Percentiles rank a stretch among this genome's conserved stretches.
Conservation (phyloP, 2,888 invertebrate genomes). For the Erynnis tages region DNA sequence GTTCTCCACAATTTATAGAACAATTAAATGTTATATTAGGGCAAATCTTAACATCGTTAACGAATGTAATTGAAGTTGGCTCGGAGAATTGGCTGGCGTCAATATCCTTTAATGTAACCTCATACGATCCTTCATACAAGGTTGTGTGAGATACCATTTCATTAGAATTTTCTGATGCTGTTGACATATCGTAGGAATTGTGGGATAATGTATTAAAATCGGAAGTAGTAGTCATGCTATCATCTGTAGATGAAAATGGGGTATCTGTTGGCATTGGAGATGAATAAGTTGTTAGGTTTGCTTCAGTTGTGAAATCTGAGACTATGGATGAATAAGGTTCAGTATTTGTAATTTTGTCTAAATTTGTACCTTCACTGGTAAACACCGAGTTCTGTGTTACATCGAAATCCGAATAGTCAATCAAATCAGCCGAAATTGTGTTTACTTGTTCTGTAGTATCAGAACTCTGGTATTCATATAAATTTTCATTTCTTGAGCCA, state of each 20-base stretch:
- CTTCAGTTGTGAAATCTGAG: too few relatives aligned
- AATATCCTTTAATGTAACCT: neutral
- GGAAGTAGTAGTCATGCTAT: conserved; percentile 1
- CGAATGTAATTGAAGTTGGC: neutral
- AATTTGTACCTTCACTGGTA: too few relatives aligned
- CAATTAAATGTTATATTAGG: conserved; percentile 51
- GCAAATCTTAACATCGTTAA: conserved; percentile 14
- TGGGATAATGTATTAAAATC: neutral
- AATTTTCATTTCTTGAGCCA: neutral
- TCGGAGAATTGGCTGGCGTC: neutral
- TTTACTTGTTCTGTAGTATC: too few relatives aligned
- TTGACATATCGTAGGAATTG: conserved; percentile 1
- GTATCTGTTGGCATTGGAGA: too few relatives aligned
- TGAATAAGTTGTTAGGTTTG: too few relatives aligned
- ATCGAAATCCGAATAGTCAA: too few relatives aligned
- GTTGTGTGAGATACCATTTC: neutral
- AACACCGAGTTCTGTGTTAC: too few relatives aligned
- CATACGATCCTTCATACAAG: neutral
- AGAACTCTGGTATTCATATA: neutral
- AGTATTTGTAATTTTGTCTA: too few relatives aligned
- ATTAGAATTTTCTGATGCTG: neutral
- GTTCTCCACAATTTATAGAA: conserved; percentile 53
- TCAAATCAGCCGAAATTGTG: too few relatives aligned
- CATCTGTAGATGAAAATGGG: neutral
- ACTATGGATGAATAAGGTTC: too few relatives aligned